Evolutionary conservation across 2,113 vertebrate species (phyloP).

Genomic region (Ascaphus truei): DNA sequence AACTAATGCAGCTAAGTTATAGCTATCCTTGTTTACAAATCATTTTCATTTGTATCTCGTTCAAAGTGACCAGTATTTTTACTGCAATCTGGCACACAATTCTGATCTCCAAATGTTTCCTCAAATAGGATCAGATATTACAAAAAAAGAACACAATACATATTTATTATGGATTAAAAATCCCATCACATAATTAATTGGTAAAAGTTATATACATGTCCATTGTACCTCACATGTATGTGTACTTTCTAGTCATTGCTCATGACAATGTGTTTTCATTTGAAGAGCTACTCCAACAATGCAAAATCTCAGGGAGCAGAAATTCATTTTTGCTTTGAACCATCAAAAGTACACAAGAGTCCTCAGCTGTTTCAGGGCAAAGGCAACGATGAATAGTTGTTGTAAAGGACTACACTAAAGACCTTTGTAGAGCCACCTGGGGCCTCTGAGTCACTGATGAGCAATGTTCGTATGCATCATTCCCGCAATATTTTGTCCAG

Average conservation of each 20-base stretch:
- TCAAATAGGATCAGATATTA: too few species aligned
- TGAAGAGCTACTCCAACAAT: neutral
- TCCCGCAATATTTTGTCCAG: neutral
- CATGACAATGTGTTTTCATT: neutral
- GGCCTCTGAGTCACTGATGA: neutral
- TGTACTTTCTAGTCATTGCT: neutral
- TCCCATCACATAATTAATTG: too few species aligned
- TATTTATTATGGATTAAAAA: too few species aligned
- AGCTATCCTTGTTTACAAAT: too few species aligned
- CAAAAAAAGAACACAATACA: too few species aligned
- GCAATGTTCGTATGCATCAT: neutral
- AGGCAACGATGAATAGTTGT: neutral
- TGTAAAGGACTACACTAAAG: neutral
- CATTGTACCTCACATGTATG: too few species aligned
- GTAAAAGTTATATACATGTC: too few species aligned
- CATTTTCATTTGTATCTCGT: too few species aligned
- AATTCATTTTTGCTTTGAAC: neutral
- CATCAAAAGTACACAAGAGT: neutral
- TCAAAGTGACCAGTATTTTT: too few species aligned
- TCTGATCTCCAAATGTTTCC: too few species aligned
- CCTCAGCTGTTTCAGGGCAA: neutral
- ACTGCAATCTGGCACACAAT: too few species aligned
- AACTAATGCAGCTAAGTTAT: too few species aligned
- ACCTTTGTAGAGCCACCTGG: constrained; percentile 14
- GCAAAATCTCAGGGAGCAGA: neutral